Conservation (phyloP, 1,140 invertebrate species). For the Telenomus remus region DNA sequence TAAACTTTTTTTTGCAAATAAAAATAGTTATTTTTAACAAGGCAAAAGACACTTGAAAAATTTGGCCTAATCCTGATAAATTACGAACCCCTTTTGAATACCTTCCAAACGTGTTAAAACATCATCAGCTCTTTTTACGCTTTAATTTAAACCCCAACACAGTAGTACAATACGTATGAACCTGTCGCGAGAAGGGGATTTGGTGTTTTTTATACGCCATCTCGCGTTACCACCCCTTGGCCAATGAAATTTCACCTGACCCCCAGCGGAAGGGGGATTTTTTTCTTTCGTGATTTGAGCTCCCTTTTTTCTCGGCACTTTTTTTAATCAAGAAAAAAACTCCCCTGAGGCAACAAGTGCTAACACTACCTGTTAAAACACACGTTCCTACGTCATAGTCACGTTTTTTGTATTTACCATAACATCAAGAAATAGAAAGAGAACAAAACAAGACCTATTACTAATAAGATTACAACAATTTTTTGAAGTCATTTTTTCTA, state of each 20-base stretch:
- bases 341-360: conserved; percentile 23
- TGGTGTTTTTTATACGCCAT: conserved; percentile 29
- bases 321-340: conserved; percentile 43
- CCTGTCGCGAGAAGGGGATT: conserved; percentile 62
- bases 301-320: conserved; percentile 25
- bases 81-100: conserved; percentile 26
- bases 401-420: conserved; percentile 21
- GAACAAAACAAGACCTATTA: conserved; percentile 13
- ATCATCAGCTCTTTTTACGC: conserved; percentile 20
- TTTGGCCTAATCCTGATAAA: conserved; percentile 10
- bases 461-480: conserved; percentile 37
- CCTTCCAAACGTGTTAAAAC: conserved; percentile 16
- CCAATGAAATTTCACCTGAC: conserved; percentile 22
- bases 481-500: too few species aligned
- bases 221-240: conserved; percentile 33
- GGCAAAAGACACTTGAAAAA: not conserved
- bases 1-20: too few species aligned
- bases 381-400: conserved; percentile 1
- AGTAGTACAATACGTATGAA: conserved; percentile 58
- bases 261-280: conserved; percentile 25
- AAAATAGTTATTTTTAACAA: too few species aligned
- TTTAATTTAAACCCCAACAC: conserved; percentile 30
- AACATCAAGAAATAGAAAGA: conserved; percentile 7
- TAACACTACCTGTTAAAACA: conserved; percentile 40
- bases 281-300: conserved; percentile 27